phyloP scores from a whole-genome alignment of 2,888 invertebrate genomes.

The Coenonympha glycerion region DNA sequence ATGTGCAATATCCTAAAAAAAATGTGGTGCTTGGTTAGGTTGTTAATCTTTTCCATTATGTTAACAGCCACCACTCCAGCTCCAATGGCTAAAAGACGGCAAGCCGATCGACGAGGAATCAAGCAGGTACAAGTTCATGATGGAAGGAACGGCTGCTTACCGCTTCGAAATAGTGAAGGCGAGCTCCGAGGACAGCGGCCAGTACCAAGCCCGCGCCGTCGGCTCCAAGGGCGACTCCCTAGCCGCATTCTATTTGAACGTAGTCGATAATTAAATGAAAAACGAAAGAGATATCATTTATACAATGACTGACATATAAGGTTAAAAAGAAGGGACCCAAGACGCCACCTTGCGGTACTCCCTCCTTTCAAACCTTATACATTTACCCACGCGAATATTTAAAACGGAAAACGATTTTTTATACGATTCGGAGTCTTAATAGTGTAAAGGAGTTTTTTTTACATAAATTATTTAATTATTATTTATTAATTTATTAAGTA shows the following conservation, averaged over 20 bases:
- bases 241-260: slow-evolving; percentile 91
- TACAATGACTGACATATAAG: slow-evolving; percentile 49
- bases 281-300: slow-evolving; percentile 26
- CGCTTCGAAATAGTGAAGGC: slow-evolving; percentile 85
- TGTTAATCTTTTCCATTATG: too few species aligned
- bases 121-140: slow-evolving; percentile 86
- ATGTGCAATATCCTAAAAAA: too few species aligned
- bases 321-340: slow-evolving; percentile 40
- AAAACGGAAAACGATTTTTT: slow-evolving; percentile 57
- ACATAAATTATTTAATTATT: slow-evolving; percentile 46
- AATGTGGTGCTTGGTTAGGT: too few species aligned
- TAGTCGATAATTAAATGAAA: slow-evolving; percentile 64
- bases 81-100: slow-evolving; percentile 94
- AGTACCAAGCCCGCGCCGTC: slow-evolving; percentile 89
- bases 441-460: slow-evolving; percentile 63
- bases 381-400: slow-evolving; percentile 40
- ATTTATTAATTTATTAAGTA: slow-evolving; percentile 52
- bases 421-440: slow-evolving; percentile 65
- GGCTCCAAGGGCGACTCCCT: slow-evolving; percentile 90
- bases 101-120: slow-evolving; percentile 88
- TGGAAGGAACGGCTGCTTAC: slow-evolving; percentile 87
- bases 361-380: slow-evolving; percentile 29
- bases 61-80: slow-evolving; percentile 77
- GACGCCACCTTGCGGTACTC: slow-evolving; percentile 46
- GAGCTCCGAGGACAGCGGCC: slow-evolving; percentile 86